These are phyloP conservation scores for Boloria euphrosyne DNA, from an alignment of 2,888 invertebrate species.

Conservation along the genomic window DNA sequence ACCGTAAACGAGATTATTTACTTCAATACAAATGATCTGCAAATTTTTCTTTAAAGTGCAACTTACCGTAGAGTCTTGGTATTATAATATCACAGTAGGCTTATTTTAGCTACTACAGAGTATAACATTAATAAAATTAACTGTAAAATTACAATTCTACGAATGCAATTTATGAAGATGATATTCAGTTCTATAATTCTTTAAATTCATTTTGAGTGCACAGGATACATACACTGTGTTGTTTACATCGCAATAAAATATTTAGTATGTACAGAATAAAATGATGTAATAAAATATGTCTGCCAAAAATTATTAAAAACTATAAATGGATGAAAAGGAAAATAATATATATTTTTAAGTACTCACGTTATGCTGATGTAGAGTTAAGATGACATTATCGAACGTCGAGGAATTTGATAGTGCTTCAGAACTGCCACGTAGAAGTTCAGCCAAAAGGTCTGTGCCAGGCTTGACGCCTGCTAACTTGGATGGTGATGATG, in stretches of 20 bases:
- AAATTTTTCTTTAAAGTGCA: slow-evolving; percentile 38
- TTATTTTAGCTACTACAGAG: too few species aligned
- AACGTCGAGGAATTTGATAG: slow-evolving; percentile 83
- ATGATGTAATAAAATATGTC: too few species aligned
- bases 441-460: slow-evolving; percentile 88
- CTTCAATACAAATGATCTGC: slow-evolving; percentile 43
- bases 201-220: too few species aligned
- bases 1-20: slow-evolving; percentile 40
- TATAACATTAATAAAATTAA: too few species aligned
- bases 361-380: slow-evolving; percentile 80
- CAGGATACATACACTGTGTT: too few species aligned
- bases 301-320: background rate
- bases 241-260: too few species aligned
- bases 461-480: slow-evolving; percentile 81
- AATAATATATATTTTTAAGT: slow-evolving; percentile 44
- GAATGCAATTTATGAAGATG: too few species aligned
- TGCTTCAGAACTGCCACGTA: slow-evolving; percentile 91
- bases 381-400: slow-evolving; percentile 77
- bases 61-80: too few species aligned
- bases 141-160: too few species aligned
- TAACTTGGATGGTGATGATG: slow-evolving; percentile 90
- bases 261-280: too few species aligned
- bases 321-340: background rate
- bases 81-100: too few species aligned
- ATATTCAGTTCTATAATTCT: too few species aligned